Conservation (phyloP, 2,888 invertebrate genomes). For the Magallana nippona region DNA sequence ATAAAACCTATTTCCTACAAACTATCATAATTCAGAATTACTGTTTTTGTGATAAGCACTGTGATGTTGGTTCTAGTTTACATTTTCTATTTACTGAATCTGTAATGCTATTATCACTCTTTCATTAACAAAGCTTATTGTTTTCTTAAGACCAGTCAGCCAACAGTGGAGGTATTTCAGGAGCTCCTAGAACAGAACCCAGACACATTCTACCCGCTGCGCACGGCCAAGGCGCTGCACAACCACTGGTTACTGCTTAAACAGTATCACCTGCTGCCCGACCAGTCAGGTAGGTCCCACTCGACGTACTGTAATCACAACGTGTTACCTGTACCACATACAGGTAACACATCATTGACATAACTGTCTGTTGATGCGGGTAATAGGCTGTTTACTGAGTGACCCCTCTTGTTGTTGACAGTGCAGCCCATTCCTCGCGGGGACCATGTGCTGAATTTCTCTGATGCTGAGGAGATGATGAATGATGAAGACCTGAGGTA, state of each 20-base stretch:
- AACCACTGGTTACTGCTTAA: conserved; percentile 96
- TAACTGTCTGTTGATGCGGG: background rate
- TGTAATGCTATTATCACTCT: too few relatives aligned
- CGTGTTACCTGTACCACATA: background rate
- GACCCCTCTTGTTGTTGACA: conserved; percentile 51
- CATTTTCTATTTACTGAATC: too few relatives aligned
- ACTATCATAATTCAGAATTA: too few relatives aligned
- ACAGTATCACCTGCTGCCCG: conserved; percentile 93
- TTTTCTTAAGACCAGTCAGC: conserved; percentile 73
- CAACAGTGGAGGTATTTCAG: conserved; percentile 88
- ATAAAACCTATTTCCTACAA: too few relatives aligned
- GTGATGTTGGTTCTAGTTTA: too few relatives aligned
- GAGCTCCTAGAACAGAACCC: conserved; percentile 91
- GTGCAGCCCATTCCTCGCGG: conserved; percentile 80
- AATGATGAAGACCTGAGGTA: conserved; percentile 89
- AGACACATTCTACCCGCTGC: conserved; percentile 90
- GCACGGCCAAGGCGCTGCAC: conserved; percentile 91
- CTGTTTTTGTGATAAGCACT: too few relatives aligned
- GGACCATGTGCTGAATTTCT: conserved; percentile 84
- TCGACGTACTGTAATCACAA: background rate
- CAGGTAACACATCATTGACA: background rate
- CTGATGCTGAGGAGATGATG: conserved; percentile 94
- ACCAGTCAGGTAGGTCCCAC: conserved; percentile 87
- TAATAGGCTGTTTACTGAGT: background rate
- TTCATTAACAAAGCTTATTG: too few relatives aligned